Percentiles rank a stretch among this genome's conserved stretches.
Conservation (phyloP, 1,140 invertebrate genomes). For the Rhagoletis pomonella region DNA sequence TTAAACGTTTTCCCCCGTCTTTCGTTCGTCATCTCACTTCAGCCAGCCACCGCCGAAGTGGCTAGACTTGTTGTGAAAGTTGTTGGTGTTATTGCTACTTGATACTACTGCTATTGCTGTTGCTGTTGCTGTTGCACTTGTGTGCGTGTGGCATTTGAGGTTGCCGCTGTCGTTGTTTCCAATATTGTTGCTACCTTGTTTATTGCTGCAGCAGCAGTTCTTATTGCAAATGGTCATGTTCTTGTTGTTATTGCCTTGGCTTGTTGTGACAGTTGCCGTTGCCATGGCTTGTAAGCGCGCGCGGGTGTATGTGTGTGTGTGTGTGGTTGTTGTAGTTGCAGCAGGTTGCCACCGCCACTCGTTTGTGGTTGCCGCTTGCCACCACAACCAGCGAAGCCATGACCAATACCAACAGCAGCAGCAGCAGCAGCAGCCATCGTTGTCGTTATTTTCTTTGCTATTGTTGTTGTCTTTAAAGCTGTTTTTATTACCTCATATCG, state of each 20-base stretch:
- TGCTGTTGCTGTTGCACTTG: neutral
- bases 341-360: slow-evolving; percentile 19
- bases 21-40: neutral
- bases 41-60: no score
- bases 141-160: slow-evolving; percentile 22
- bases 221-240: neutral
- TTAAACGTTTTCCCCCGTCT: slow-evolving; percentile 23
- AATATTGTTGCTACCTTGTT: slow-evolving; percentile 41
- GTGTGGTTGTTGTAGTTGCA: neutral
- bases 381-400: neutral
- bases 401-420: slow-evolving; percentile 1
- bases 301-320: neutral
- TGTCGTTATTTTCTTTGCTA: neutral
- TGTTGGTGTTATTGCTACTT: slow-evolving; percentile 12
- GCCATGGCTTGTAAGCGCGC: neutral
- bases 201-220: slow-evolving; percentile 2
- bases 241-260: slow-evolving; percentile 20
- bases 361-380: slow-evolving; percentile 32
- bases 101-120: neutral
- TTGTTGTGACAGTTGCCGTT: slow-evolving; percentile 16
- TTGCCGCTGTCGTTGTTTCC: slow-evolving; percentile 26
- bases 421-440: neutral
- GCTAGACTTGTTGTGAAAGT: neutral
- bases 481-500: neutral
- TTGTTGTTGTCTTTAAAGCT: slow-evolving; percentile 20